phyloP scores from a whole-genome alignment of 2,888 invertebrate genomes.

The Eupeodes latifasciatus region DNA sequence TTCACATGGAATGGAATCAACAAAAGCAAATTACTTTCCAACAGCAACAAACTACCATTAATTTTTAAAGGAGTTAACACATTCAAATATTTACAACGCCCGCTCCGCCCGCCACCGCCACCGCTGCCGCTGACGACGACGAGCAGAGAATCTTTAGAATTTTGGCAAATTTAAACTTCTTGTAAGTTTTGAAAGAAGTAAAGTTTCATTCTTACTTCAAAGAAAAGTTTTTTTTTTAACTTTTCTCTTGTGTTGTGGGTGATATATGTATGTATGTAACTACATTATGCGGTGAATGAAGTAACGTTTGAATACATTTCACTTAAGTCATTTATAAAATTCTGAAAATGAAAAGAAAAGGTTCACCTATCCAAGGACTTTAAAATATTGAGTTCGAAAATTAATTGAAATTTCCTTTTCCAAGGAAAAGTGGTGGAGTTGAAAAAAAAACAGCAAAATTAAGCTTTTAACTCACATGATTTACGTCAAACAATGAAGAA shows the following conservation, averaged over 20 bases:
- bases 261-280: no score
- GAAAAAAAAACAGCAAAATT: no score
- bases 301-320: not conserved
- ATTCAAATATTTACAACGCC: conserved; percentile 13
- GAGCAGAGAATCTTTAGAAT: no score
- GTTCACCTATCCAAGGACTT: not conserved
- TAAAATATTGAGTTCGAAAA: not conserved
- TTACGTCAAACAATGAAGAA: not conserved
- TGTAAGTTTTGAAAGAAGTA: no score
- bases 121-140: no score
- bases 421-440: no score
- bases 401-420: no score
- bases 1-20: not conserved
- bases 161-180: no score
- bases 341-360: not conserved
- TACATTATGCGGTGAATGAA: not conserved
- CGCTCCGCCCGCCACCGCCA: no score
- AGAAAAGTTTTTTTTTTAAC: not conserved
- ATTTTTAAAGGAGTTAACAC: conserved; percentile 6
- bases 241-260: not conserved
- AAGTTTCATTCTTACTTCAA: no score
- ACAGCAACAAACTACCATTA: conserved; percentile 22
- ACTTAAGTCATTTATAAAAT: conserved; percentile 6
- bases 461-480: no score
- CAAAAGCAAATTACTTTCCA: conserved; percentile 20